These are phyloP conservation scores for Xanthorhoe designata DNA, from an alignment of 2,888 invertebrate species.

Conservation along the genomic window DNA sequence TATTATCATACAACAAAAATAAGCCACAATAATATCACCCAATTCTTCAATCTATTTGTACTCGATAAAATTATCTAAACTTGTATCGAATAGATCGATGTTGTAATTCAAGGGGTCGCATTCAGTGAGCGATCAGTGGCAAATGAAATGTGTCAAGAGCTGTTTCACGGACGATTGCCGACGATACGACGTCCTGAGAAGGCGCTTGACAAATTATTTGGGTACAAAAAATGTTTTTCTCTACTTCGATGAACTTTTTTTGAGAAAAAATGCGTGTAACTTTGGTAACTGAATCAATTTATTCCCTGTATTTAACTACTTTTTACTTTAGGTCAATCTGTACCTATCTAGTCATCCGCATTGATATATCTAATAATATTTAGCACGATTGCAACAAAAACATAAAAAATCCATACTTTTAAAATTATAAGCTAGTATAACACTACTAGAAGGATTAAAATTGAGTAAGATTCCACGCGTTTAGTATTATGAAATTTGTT, in stretches of 20 bases:
- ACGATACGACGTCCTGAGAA: conserved; percentile 55
- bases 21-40: not conserved
- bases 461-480: not conserved
- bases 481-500: not conserved
- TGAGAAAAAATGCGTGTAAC: not conserved
- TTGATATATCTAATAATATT: not conserved
- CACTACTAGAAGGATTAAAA: not conserved
- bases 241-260: not conserved
- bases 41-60: not conserved
- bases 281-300: too few relatives aligned
- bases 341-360: too few relatives aligned
- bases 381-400: not conserved
- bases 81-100: conserved; percentile 58
- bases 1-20: not conserved
- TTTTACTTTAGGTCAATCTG: too few relatives aligned
- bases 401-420: not conserved
- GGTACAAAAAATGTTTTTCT: conserved; percentile 23
- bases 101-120: conserved; percentile 59
- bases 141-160: conserved; percentile 81
- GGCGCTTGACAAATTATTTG: conserved; percentile 48
- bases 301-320: too few relatives aligned
- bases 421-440: not conserved
- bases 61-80: conserved; percentile 48
- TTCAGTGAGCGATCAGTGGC: conserved; percentile 57
- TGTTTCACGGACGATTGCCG: conserved; percentile 79